Evolutionary conservation across 2,113 vertebrate species (phyloP), one percentile per base, ranked within the genome.

Genomic region (Heterocephalus glaber): DNA sequence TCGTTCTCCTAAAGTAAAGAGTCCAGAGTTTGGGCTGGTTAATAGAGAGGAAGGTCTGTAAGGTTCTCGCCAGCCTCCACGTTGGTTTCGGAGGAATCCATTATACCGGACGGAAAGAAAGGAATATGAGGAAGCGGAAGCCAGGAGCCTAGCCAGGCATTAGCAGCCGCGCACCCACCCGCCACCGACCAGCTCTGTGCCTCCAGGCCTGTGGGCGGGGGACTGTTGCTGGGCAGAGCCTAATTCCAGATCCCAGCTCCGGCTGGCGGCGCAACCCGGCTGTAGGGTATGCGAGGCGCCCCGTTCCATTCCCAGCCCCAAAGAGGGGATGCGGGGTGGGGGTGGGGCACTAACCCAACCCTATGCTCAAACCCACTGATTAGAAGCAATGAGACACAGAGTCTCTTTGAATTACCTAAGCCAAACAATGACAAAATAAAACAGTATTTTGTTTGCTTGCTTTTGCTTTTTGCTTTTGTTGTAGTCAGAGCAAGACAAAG

Each of bases 391-490:
- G 47, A 77, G 76, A 9, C 33, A 9, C 33, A 52, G 44, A 77
- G 86, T 81, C 66, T 4, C 26, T 93, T 56, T 58, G 83, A 86
- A 70, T 79, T 79, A 68, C n/a, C 10, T 38, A 52, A 44, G n/a
- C 72, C 47, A 20, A 68, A 65, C 28, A 11, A 13, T 4, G 61
- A 19, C 70, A 86, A 52, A 41, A 52, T 58, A 60, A 80, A 92
- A 81, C 56, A n/a, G 82, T n/a, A 2, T 81, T 91, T 52, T 90
- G 63, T 54, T n/a, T 41, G 60, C 19, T 76, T 54, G 83, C 60
- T 92, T 90, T 94, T 81, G 49, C 38, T 72, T 89, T 84, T 86
- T 66, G 16, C 49, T 95, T 90, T 76, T 81, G 19, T 22, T 81
- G 17, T 19, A 28, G 60, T 86, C 6, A 7, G 92, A 89, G 38